Conservation (phyloP, 2,797 vertebrate genomes). For the Myiotriccus ornatus region DNA sequence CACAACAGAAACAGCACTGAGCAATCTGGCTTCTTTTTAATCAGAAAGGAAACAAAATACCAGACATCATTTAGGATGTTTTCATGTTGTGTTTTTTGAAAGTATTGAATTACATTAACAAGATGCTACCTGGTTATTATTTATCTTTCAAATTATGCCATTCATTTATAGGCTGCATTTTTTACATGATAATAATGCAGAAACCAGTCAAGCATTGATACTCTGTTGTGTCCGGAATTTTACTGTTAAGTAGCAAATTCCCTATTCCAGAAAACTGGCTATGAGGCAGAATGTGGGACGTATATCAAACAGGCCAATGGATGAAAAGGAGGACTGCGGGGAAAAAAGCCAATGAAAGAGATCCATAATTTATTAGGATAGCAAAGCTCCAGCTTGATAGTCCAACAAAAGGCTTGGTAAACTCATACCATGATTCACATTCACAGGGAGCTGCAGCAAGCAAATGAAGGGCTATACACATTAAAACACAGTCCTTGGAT, state of each 20-base stretch:
- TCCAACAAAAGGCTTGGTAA: not conserved
- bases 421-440: not conserved
- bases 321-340: not conserved
- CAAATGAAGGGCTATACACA: not conserved
- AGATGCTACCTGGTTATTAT: not conserved
- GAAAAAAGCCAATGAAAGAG: not conserved
- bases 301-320: not conserved
- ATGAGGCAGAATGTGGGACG: not conserved
- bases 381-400: not conserved
- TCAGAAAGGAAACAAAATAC: not conserved
- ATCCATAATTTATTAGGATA: not conserved
- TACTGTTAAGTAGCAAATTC: not conserved
- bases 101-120: not conserved
- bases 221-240: not conserved
- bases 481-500: not conserved
- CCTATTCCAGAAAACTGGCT: not conserved
- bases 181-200: not conserved
- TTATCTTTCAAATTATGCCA: not conserved
- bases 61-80: not conserved
- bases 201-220: not conserved
- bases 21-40: not conserved
- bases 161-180: not conserved
- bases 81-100: not conserved
- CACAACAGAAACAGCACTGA: not conserved
- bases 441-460: not conserved